A percentile compares a stretch with the other conserved stretches of the same genome.
Conservation (phyloP, 1,140 invertebrate species). For the Meloidogyne exigua region DNA sequence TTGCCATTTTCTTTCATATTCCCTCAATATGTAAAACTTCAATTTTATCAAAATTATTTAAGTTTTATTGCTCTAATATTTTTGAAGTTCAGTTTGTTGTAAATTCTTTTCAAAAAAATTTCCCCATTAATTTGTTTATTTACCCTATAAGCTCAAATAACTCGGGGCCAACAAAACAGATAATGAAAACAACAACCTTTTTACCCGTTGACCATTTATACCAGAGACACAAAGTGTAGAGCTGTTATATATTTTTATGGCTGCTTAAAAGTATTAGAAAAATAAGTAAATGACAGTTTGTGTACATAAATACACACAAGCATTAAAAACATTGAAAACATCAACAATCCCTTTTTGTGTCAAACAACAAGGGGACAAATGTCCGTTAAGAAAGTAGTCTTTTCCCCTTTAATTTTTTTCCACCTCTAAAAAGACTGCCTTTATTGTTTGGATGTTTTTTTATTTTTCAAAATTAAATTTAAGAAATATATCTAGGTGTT, state of each 20-base stretch:
- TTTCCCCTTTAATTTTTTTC: neutral
- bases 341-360: neutral
- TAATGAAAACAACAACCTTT: neutral
- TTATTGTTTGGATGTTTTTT: too few relatives aligned
- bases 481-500: too few relatives aligned
- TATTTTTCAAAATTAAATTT: too few relatives aligned
- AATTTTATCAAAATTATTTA: neutral
- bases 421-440: neutral
- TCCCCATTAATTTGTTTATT: too few relatives aligned
- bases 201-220: neutral
- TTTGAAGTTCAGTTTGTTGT: too few relatives aligned
- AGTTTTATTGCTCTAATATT: too few relatives aligned
- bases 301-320: neutral
- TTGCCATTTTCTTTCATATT: neutral
- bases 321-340: neutral
- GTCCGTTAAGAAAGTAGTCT: neutral
- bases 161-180: neutral
- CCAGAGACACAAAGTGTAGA: neutral
- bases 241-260: neutral
- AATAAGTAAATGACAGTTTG: slow-evolving; percentile 2
- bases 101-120: too few relatives aligned
- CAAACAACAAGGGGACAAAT: neutral
- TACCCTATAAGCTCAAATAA: neutral
- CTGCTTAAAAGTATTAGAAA: neutral
- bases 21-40: too few relatives aligned